Conservation (phyloP, 1,140 invertebrate genomes). For the Drosophila pseudoobscura region DNA sequence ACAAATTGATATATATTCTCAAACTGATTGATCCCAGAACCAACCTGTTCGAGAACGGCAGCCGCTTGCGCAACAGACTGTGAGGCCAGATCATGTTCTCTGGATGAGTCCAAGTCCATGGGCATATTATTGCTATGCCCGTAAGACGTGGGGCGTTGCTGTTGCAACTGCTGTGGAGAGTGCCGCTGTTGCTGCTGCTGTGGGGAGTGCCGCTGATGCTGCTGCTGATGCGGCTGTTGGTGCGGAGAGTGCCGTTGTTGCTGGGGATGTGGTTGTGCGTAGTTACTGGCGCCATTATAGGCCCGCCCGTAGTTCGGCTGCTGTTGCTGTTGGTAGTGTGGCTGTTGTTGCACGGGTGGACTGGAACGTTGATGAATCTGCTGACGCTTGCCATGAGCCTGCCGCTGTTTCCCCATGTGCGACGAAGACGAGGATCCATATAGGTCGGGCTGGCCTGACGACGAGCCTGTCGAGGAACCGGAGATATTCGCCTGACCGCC, state of each 20-base stretch:
- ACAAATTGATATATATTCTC: background rate
- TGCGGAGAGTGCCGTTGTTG: conserved; percentile 38
- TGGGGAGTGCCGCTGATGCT: conserved; percentile 51
- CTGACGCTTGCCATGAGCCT: conserved; percentile 65
- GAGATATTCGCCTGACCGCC: conserved; percentile 66
- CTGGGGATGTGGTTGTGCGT: conserved; percentile 47
- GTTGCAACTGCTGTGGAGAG: conserved; percentile 18
- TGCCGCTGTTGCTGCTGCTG: conserved; percentile 51
- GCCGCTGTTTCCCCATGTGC: conserved; percentile 59
- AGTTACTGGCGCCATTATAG: conserved; percentile 43
- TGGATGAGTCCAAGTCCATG: conserved; percentile 57
- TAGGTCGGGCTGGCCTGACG: conserved; percentile 47
- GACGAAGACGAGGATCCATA: conserved; percentile 41
- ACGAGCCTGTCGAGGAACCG: conserved; percentile 66
- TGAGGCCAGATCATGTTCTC: conserved; percentile 55
- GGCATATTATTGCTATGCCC: conserved; percentile 63
- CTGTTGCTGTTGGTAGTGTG: conserved; percentile 55
- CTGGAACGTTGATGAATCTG: conserved; percentile 54
- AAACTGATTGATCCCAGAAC: background rate
- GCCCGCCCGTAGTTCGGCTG: conserved; percentile 55
- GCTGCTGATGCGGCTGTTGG: conserved; percentile 41
- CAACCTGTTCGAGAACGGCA: conserved; percentile 73
- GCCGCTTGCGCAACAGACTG: conserved; percentile 71
- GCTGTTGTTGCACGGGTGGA: conserved; percentile 65
- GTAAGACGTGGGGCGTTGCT: conserved; percentile 43